Evolutionary conservation across 2,888 invertebrate genomes (phyloP), one percentile per base, ranked within the genome.

Genomic region (Noctua fimbriata): DNA sequence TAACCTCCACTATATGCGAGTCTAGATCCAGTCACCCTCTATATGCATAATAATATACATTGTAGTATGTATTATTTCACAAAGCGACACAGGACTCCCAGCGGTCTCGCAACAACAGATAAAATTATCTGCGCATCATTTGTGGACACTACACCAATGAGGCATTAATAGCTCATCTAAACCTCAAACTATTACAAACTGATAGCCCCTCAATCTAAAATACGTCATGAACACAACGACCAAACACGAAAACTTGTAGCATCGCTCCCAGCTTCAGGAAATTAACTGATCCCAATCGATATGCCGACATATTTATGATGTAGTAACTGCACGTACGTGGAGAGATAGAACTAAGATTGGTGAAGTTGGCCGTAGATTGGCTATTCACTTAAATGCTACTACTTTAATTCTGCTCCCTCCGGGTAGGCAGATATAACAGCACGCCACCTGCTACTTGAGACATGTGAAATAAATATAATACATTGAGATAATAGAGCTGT

Each of bases 281-380:
- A 85, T 85, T 76, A 79, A 74, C 69, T 58, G 84, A 87, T 79
- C 69, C 7, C 32, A 74, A 83, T 87, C 84, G 10, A 83, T 71
- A 24, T 16, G 18, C 4, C 21, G 47, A 67, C 83, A 67, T 55
- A 76, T 86, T 76, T 77, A 67, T 65, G 69, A 85, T 63, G 69
- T 71, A 73, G 66, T 24, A 47, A 21, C 66, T 63, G 55, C 58
- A 49, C 52, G 18, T 16, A 21, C 7, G 12, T 28, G 4, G 21
- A 63, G 44, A 44, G 65, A 60, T 47, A 32, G 16, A 60, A 67
- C 58, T 36, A 12, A 49, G 63, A 71, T 85, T 74, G 24, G 18
- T n/a, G 24, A 70, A 60, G 32, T 44, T 66, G 24, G 3, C 21
- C 21, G 32, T 18, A 9, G n/a, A 14, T n/a, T 6, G 41, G 14